Conservation (phyloP, 2,888 invertebrate genomes). For the Ectobius pallidus region DNA sequence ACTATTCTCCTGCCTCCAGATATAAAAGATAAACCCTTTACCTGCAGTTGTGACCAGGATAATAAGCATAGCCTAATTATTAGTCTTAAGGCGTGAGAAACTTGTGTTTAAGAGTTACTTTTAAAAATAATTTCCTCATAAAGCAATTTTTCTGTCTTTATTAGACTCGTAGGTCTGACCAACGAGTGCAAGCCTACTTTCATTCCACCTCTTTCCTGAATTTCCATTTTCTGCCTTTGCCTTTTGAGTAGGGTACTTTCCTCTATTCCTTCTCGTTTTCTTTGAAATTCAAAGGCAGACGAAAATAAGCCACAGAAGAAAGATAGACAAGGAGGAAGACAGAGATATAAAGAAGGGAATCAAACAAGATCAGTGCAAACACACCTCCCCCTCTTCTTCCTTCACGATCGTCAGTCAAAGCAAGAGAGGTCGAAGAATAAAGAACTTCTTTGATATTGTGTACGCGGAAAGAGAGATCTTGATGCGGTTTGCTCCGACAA, state of each 20-base stretch:
- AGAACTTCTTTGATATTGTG: not conserved
- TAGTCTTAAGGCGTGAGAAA: too few species aligned
- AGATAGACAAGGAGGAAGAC: not conserved
- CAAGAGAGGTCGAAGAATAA: not conserved
- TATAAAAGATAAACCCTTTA: too few species aligned
- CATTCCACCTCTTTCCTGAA: not conserved
- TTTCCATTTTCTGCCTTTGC: slow-evolving; percentile 5
- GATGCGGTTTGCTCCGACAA: not conserved
- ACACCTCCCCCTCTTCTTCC: not conserved
- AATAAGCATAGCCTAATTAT: too few species aligned
- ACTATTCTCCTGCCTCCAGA: too few species aligned
- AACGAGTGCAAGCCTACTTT: not conserved
- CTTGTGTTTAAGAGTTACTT: too few species aligned
- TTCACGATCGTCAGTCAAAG: slow-evolving; percentile 4
- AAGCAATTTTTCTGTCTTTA: too few species aligned
- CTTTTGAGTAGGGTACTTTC: not conserved
- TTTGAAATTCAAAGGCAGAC: slow-evolving; percentile 15
- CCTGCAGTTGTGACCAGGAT: too few species aligned
- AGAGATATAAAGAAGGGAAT: slow-evolving; percentile 12
- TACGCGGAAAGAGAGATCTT: not conserved
- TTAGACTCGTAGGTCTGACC: not conserved
- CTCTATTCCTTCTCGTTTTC: not conserved
- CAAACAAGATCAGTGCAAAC: slow-evolving; percentile 18
- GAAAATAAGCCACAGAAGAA: slow-evolving; percentile 23
- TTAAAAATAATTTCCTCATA: too few species aligned